Percentiles rank a stretch among this genome's conserved stretches.
Conservation (phyloP, 2,113 vertebrate species). For the Camarhynchus parvulus region DNA sequence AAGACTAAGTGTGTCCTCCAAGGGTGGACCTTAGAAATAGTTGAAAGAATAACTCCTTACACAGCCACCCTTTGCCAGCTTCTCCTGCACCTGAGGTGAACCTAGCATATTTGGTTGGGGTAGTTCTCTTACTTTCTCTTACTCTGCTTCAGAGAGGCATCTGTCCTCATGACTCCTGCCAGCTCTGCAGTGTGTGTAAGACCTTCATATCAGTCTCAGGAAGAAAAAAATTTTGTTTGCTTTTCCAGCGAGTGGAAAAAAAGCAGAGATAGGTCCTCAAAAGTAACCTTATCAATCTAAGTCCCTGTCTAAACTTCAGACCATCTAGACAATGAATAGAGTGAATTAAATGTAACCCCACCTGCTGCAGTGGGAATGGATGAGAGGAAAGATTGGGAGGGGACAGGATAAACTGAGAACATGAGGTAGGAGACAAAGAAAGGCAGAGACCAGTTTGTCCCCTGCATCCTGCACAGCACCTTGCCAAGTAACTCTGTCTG, state of each 20-base stretch:
- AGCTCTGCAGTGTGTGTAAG: not conserved
- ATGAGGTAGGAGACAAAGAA: not conserved
- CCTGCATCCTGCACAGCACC: not conserved
- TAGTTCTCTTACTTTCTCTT: not conserved
- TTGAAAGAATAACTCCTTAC: not conserved
- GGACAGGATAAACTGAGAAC: not conserved
- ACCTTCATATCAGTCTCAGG: accelerated
- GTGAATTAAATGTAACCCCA: not conserved
- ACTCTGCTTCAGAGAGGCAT: not conserved
- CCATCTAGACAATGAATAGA: not conserved
- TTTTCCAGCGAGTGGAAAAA: not conserved
- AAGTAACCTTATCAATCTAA: not conserved
- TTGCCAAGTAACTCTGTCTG: not conserved
- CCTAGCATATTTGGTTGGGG: not conserved
- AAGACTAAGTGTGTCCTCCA: not conserved
- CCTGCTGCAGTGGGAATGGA: not conserved
- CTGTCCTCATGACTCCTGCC: not conserved
- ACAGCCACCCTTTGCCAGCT: not conserved
- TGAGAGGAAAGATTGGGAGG: not conserved
- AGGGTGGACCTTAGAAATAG: not conserved
- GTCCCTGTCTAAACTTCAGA: not conserved
- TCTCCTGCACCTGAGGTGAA: not conserved
- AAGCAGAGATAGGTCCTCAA: not conserved
- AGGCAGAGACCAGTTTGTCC: not conserved
- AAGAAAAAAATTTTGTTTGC: not conserved